These are phyloP conservation scores for Neotoma lepida DNA, from an alignment of 2,113 vertebrate species.

Conservation along the genomic window DNA sequence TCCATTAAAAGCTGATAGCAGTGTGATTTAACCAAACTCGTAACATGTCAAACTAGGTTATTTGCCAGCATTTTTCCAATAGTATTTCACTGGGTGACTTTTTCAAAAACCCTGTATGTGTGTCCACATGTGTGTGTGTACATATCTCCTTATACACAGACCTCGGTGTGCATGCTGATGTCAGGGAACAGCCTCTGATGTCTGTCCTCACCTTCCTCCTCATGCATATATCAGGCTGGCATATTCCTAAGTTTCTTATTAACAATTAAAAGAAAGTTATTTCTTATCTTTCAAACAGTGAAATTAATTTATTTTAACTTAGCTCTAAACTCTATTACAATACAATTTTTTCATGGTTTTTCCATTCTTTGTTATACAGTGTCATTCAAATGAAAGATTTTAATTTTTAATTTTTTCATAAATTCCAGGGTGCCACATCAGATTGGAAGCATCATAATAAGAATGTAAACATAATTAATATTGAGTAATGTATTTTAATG, in stretches of 20 bases:
- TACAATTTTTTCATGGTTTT: neutral
- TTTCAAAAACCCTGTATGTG: neutral
- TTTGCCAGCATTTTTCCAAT: neutral
- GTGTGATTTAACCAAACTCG: neutral
- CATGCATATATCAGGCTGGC: neutral
- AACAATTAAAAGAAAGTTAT: neutral
- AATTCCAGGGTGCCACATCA: neutral
- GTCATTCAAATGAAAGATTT: neutral
- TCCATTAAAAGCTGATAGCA: neutral
- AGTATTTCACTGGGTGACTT: neutral
- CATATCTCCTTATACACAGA: too few species aligned
- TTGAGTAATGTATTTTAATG: neutral
- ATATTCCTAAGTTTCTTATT: neutral
- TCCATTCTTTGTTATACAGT: neutral
- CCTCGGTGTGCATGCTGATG: rapidly evolving
- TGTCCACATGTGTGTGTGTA: too few species aligned
- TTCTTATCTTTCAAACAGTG: neutral
- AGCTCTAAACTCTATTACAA: neutral
- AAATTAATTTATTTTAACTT: neutral
- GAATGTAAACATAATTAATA: neutral
- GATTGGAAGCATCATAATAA: neutral
- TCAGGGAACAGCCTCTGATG: neutral
- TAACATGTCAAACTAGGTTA: neutral
- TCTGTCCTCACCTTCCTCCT: neutral
- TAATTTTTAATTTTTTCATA: neutral